These are phyloP conservation scores for Scaptomyza pallida DNA, from an alignment of 1,140 invertebrate genomes.

Conservation along the genomic window DNA sequence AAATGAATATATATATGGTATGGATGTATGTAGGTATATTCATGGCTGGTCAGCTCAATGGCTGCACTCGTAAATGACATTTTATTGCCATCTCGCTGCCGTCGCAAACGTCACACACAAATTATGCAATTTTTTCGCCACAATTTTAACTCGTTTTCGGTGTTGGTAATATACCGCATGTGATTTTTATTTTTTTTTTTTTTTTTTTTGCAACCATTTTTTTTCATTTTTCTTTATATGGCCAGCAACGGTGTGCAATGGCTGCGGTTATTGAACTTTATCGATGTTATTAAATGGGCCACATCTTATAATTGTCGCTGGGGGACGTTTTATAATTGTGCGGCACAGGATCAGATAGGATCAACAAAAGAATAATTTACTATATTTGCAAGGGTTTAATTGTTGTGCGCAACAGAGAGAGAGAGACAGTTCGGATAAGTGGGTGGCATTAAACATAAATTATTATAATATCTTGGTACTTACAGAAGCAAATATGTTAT, in stretches of 20 bases:
- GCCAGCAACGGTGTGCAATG: conserved; percentile 40
- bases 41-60: conserved; percentile 36
- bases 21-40: conserved; percentile 54
- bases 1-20: conserved; percentile 75
- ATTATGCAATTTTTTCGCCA: conserved; percentile 82
- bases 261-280: conserved; percentile 71
- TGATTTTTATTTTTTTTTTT: conserved; percentile 11
- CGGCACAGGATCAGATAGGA: conserved; percentile 10
- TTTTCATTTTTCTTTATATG: conserved; percentile 45
- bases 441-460: too few species aligned
- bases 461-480: neutral
- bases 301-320: conserved; percentile 46
- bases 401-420: too few species aligned
- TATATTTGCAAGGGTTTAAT: conserved; percentile 9
- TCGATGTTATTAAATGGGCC: conserved; percentile 49
- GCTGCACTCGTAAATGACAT: conserved; percentile 64
- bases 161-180: conserved; percentile 74
- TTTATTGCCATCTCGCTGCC: conserved; percentile 65
- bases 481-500: too few species aligned
- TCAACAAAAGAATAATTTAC: neutral
- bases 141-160: conserved; percentile 80
- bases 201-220: too few species aligned
- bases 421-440: conserved; percentile 3
- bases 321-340: conserved; percentile 23
- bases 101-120: conserved; percentile 72